phyloP scores from a whole-genome alignment of 2,797 vertebrate species.

The Bovichtus variegatus region DNA sequence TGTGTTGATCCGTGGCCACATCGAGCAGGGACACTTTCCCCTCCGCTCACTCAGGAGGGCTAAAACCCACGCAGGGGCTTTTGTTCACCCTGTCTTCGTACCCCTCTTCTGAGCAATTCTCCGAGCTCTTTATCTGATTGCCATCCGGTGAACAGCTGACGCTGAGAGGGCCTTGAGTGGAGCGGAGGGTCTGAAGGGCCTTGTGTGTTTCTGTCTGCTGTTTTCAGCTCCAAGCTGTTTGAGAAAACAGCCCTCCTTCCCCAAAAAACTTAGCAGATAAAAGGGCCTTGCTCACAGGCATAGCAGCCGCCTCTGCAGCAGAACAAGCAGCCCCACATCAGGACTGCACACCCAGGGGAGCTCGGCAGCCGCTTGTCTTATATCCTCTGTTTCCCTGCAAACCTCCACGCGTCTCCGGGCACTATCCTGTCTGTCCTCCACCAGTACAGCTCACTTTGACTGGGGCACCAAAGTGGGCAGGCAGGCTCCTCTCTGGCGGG shows the following conservation, averaged over 20 bases:
- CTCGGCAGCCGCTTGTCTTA: conserved; percentile 68
- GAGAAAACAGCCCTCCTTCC: conserved; percentile 80
- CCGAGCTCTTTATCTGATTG: conserved; percentile 89
- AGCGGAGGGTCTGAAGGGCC: conserved; percentile 84
- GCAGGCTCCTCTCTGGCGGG: conserved; percentile 75
- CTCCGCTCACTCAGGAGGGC: conserved; percentile 70
- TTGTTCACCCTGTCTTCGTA: conserved; percentile 81
- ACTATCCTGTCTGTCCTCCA: conserved; percentile 71
- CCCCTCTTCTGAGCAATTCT: conserved; percentile 84
- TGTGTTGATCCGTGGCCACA: conserved; percentile 81
- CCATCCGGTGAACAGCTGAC: conserved; percentile 90
- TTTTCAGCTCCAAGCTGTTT: conserved; percentile 89
- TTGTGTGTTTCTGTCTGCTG: conserved; percentile 88
- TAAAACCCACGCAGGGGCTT: conserved; percentile 80
- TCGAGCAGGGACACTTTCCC: conserved; percentile 76
- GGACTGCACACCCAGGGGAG: conserved; percentile 75
- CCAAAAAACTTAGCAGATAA: conserved; percentile 87
- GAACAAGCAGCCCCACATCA: conserved; percentile 75
- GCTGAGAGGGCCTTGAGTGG: conserved; percentile 86
- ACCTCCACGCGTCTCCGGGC: conserved; percentile 73
- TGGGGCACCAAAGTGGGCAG: conserved; percentile 57
- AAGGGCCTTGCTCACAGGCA: conserved; percentile 85
- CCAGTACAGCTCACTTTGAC: conserved; percentile 76
- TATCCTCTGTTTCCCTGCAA: conserved; percentile 71
- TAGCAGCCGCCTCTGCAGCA: conserved; percentile 69